Conservation (phyloP, 2,888 invertebrate genomes). For the Atethmia centrago region DNA sequence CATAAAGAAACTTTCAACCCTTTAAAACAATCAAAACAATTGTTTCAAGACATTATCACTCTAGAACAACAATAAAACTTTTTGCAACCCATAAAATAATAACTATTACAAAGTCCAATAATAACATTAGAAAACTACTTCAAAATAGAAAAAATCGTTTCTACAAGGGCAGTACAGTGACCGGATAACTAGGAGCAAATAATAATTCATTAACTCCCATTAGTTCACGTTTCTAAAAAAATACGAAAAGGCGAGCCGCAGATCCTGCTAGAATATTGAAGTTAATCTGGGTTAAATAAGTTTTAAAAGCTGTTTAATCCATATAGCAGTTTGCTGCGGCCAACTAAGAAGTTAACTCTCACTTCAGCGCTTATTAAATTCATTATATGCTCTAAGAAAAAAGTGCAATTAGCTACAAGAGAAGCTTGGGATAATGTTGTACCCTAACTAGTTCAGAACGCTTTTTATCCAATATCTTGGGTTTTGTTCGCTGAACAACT, state of each 20-base stretch:
- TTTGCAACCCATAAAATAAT: conserved; percentile 16
- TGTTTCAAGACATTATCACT: not conserved
- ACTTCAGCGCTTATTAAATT: conserved; percentile 73
- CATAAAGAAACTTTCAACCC: not conserved
- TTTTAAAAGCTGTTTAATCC: conserved; percentile 71
- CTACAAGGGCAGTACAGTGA: not conserved
- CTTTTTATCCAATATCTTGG: conserved; percentile 55
- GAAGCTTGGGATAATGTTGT: conserved; percentile 68
- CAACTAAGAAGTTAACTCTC: conserved; percentile 69
- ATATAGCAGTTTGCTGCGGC: conserved; percentile 68
- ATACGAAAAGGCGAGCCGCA: conserved; percentile 47
- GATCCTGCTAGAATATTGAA: conserved; percentile 62
- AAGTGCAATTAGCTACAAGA: conserved; percentile 73
- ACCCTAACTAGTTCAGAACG: conserved; percentile 64
- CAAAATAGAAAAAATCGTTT: conserved; percentile 33
- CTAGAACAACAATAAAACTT: not conserved
- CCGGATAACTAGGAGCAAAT: conserved; percentile 28
- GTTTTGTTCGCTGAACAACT: conserved; percentile 51
- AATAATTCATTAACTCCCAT: conserved; percentile 49
- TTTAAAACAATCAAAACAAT: not conserved
- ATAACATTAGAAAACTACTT: conserved; percentile 41
- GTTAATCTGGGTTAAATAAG: conserved; percentile 69
- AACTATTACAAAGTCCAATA: conserved; percentile 29
- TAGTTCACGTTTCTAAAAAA: conserved; percentile 42
- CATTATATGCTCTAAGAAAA: conserved; percentile 71